Conservation (phyloP, 2,113 vertebrate genomes). For the Nipponia nippon region DNA sequence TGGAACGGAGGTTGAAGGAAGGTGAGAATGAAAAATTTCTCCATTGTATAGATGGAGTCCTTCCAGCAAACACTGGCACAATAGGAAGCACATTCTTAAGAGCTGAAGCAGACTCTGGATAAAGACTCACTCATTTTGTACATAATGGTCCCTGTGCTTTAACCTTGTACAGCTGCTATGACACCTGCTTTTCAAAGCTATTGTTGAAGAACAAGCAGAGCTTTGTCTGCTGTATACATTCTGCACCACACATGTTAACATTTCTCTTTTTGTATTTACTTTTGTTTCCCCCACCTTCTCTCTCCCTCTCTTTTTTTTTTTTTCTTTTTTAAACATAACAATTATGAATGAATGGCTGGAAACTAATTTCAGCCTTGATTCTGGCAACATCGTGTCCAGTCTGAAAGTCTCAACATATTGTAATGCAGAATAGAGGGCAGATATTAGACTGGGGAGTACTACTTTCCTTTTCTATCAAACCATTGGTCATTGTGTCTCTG, state of each 20-base stretch:
- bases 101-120: constrained; percentile 66
- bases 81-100: constrained; percentile 70
- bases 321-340: background rate
- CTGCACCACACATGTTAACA: constrained; percentile 64
- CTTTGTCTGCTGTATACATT: constrained; percentile 67
- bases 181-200: constrained; percentile 67
- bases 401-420: background rate
- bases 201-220: constrained; percentile 68
- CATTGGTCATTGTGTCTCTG: background rate
- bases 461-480: background rate
- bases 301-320: constrained; percentile 44
- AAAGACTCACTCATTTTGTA: constrained; percentile 63
- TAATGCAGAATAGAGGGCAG: constrained; percentile 6
- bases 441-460: background rate
- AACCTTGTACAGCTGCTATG: constrained; percentile 71
- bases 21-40: constrained; percentile 68
- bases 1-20: constrained; percentile 69
- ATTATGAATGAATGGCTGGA: constrained; percentile 64
- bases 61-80: constrained; percentile 71
- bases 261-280: constrained; percentile 71
- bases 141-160: constrained; percentile 68
- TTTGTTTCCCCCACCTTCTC: constrained; percentile 62
- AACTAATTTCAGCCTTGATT: constrained; percentile 67
- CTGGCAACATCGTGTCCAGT: background rate
- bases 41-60: constrained; percentile 63